Percentiles rank a stretch among this genome's conserved stretches.
These are phyloP conservation scores for Dryoscopus gambensis DNA, from an alignment of 2,113 vertebrate species.

Conservation along the genomic window DNA sequence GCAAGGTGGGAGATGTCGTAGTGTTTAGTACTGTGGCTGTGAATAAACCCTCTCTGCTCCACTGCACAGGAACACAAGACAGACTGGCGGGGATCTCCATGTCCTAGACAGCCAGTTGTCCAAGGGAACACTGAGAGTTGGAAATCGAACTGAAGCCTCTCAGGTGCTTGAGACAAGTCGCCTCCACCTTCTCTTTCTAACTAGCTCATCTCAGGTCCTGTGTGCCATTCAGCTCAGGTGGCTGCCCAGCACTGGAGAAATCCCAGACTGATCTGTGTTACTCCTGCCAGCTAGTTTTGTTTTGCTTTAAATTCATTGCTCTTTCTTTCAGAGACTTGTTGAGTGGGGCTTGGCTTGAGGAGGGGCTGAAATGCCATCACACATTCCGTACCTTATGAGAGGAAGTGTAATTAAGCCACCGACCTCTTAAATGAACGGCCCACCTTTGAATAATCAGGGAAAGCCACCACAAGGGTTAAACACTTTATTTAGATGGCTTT, in stretches of 20 bases:
- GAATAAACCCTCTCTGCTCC: background rate
- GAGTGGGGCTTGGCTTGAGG: background rate
- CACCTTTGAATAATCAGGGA: constrained; percentile 28
- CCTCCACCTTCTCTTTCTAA: background rate
- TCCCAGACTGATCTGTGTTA: background rate
- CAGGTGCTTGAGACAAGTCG: accelerated
- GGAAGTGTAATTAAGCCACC: background rate
- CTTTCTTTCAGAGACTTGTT: background rate
- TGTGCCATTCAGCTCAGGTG: background rate
- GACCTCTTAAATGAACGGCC: background rate
- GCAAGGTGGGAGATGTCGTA: background rate
- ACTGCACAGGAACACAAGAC: background rate
- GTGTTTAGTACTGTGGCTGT: background rate
- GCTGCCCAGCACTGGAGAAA: background rate
- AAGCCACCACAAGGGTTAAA: constrained; percentile 71
- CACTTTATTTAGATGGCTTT: constrained; percentile 77
- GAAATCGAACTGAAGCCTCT: background rate
- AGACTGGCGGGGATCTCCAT: background rate
- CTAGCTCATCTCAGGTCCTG: background rate
- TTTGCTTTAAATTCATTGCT: background rate
- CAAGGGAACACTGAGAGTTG: background rate
- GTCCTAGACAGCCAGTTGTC: background rate
- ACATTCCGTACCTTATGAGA: background rate
- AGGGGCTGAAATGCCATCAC: background rate
- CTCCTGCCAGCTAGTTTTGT: background rate